Base-by-base conservation (phyloP, 92 coral and sea anemone species). In the Zoanthus sansibaricus region DNA sequence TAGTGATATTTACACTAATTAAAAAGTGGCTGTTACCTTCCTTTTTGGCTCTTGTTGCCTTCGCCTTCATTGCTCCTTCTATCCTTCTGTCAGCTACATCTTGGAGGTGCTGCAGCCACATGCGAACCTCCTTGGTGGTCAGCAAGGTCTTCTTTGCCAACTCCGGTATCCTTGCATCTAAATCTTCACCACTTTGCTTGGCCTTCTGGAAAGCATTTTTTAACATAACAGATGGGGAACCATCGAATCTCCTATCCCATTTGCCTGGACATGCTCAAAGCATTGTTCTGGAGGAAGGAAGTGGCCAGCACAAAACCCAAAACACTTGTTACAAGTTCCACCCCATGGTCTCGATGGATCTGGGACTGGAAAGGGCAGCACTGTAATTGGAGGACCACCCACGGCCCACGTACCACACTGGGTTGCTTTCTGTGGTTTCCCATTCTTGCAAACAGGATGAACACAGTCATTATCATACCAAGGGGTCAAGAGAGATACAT, bases 281-380 rank as follows among this genome's bases (percentile, higher is more conserved):
- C 89, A 78, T 73, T 87, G 59, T 74, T 47, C 67, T 82, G 94
- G 94, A 30, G 75, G 62, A 5, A 87, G 70, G 25, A 73, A 91
- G 55, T 91, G 91, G 7, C 93, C 91, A 45, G 77, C 88, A 83
- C 93, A 91, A 70, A 71, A 76, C 5, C 82, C 93, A 51, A 37
- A 1, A 17, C 93, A 91, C 13, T 62, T 52, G 13, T 44, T 3
- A 83, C 91, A 91, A 17, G 4, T 74, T 21, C 86, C 87, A 66
- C 93, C 93, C 93, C 91, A 91, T n/a, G 89, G 89, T 59, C 91
- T 71, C 20, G 91, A 32, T 1, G 17, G 44, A 83, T 82, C 88
- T 21, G 91, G 83, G 3, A 87, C 55, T 18, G 93, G 87, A 11
- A 86, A 78, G 48, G 92, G 86, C 21, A 77, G 59, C 56, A 84